Evolutionary conservation across 2,113 vertebrate genomes (phyloP).

Genomic region (Gymnogyps californianus): DNA sequence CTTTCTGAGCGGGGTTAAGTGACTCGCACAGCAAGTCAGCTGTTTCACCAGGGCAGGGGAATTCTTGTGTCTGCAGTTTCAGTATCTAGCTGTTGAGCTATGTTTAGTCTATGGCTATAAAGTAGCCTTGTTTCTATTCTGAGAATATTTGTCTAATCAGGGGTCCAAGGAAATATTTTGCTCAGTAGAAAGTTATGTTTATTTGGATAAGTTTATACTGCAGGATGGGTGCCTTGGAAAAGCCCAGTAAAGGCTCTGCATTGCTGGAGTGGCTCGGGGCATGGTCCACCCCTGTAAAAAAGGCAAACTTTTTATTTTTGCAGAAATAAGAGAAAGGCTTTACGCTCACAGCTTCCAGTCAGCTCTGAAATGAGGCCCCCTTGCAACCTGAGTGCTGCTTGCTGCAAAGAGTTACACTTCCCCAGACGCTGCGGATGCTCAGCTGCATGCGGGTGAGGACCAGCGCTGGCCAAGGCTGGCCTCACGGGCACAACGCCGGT

Average conservation of each 20-base stretch:
- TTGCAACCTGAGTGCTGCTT: not conserved
- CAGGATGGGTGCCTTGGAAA: not conserved
- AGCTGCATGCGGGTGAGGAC: accelerated
- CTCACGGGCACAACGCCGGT: not conserved
- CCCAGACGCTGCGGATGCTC: accelerated
- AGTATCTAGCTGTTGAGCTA: not conserved
- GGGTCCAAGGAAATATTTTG: not conserved
- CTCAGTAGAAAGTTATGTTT: slow-evolving; percentile 5
- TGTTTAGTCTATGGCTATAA: slow-evolving; percentile 53
- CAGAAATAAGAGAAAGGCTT: not conserved
- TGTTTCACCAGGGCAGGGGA: not conserved
- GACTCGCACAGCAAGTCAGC: not conserved
- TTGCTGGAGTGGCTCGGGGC: not conserved
- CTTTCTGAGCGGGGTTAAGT: not conserved
- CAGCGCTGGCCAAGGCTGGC: not conserved
- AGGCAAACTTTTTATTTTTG: not conserved
- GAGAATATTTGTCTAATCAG: slow-evolving; percentile 17
- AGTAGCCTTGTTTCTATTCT: slow-evolving; percentile 48
- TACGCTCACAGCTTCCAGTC: not conserved
- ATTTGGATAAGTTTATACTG: not conserved
- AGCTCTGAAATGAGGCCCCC: not conserved
- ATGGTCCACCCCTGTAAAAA: not conserved
- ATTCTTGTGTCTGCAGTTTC: not conserved
- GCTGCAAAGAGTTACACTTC: not conserved
- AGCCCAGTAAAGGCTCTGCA: not conserved